A percentile compares a stretch with the other conserved stretches of the same genome.
Conservation (phyloP, 2,888 invertebrate species). For the Chrysina gloriosa region DNA sequence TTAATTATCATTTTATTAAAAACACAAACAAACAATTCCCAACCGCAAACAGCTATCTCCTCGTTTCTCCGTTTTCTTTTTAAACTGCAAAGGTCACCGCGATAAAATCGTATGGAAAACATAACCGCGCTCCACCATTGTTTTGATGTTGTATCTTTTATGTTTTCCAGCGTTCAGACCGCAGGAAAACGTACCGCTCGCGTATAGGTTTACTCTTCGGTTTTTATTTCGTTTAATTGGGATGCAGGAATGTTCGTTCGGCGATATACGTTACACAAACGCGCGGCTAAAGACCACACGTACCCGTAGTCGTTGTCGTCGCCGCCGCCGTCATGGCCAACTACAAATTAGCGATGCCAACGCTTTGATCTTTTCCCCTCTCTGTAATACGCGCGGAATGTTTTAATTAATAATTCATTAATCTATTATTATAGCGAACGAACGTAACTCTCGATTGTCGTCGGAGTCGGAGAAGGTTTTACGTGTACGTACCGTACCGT, state of each 20-base stretch:
- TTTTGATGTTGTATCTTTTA: conserved; percentile 7
- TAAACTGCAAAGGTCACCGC: not conserved
- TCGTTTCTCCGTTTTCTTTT: not conserved
- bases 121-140: conserved; percentile 1
- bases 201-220: not conserved
- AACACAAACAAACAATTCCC: not conserved
- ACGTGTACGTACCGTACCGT: too few species aligned
- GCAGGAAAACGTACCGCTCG: not conserved
- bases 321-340: conserved; percentile 21
- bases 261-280: conserved; percentile 1
- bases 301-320: not conserved
- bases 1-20: not conserved
- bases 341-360: conserved; percentile 29
- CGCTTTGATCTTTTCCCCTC: conserved; percentile 32
- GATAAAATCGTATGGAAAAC: conserved; percentile 1
- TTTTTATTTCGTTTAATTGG: conserved; percentile 16
- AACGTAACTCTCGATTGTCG: too few species aligned
- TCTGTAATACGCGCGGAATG: conserved; percentile 27
- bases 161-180: conserved; percentile 13
- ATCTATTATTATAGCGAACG: conserved; percentile 31
- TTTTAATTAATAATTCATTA: conserved; percentile 35
- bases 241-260: conserved; percentile 16
- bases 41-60: conserved; percentile 13
- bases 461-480: too few species aligned
- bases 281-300: conserved; percentile 9